Evolutionary conservation across 1,140 invertebrate species (phyloP), one percentile per base, ranked within the genome.

Genomic region (Diprion similis): DNA sequence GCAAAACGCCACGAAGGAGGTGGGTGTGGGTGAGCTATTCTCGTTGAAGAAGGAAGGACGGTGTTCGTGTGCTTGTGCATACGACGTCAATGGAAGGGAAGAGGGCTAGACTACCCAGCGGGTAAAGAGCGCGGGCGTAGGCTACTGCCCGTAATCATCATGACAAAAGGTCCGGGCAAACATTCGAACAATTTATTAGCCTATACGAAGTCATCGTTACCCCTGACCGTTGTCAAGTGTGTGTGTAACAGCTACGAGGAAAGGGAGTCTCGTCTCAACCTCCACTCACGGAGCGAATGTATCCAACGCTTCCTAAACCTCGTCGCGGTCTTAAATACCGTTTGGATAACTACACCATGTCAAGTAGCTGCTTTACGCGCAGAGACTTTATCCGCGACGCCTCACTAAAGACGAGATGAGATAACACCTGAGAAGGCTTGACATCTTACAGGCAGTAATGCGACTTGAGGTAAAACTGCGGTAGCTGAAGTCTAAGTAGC

Each of bases 151-250:
- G 79, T 81, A 81, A 85, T 87, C 83, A 83, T 83, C 85, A 83
- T 82, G 83, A 86, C 85, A 87, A 87, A 87, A 85, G 81, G 80
- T 78, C 71, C 80, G 79, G 80, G 80, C 85, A 85, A 86, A 84
- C 81, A 82, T 83, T 79, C 81, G 77, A 81, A 86, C 81, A 86
- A 86, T 87, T 87, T 87, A 86, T 87, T 86, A 81, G 84, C 84
- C 86, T 85, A 85, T 83, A 47, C 68, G 80, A 79, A 80, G 81
- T 80, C 75, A 72, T 66, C 66, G 75, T 71, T 37, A 37, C 24
- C 24, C 24, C 24, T 37, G 24, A 37, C 24, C 24, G 24, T 37
- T 37, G 24, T 37, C 24, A 37, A 37, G 24, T 37, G 24, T 37
- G n/a, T n/a, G 24, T 6, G 24, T 37, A 37, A 37, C 24, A 37